These are phyloP conservation scores for Capreolus pygargus DNA, from an alignment of 2,113 vertebrate genomes.

Conservation along the genomic window DNA sequence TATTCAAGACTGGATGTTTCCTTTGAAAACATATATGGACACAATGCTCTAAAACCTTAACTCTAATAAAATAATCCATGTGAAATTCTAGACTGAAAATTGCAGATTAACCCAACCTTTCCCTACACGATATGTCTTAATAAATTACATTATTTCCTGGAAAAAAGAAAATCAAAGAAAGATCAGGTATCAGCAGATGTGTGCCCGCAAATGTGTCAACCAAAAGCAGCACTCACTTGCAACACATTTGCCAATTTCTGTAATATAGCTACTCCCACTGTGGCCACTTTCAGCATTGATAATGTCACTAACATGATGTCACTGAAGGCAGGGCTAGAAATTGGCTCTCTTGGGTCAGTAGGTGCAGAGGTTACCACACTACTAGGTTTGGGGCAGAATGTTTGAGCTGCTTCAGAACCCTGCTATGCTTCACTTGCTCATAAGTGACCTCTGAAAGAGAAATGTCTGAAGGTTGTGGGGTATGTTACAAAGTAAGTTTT, in stretches of 20 bases:
- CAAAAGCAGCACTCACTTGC: neutral
- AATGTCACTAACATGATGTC: neutral
- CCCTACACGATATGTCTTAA: neutral
- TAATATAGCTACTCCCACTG: neutral
- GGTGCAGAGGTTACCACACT: fast-evolving
- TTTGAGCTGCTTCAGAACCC: neutral
- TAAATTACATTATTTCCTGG: neutral
- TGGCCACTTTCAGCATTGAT: neutral
- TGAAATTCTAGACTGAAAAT: neutral
- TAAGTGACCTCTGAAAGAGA: neutral
- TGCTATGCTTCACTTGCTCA: neutral
- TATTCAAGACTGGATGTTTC: neutral
- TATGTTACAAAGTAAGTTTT: neutral
- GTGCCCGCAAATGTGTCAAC: neutral
- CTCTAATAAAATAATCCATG: neutral
- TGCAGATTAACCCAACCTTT: neutral
- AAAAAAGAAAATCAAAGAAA: neutral
- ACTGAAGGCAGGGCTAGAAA: neutral
- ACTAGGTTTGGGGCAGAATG: neutral
- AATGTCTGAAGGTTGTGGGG: neutral
- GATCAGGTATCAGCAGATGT: neutral
- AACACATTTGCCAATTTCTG: neutral
- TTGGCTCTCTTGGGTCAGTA: neutral
- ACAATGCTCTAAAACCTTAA: neutral
- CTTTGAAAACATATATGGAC: neutral